phyloP scores from a whole-genome alignment of 2,113 vertebrate species.

The Myotis brandtii region DNA sequence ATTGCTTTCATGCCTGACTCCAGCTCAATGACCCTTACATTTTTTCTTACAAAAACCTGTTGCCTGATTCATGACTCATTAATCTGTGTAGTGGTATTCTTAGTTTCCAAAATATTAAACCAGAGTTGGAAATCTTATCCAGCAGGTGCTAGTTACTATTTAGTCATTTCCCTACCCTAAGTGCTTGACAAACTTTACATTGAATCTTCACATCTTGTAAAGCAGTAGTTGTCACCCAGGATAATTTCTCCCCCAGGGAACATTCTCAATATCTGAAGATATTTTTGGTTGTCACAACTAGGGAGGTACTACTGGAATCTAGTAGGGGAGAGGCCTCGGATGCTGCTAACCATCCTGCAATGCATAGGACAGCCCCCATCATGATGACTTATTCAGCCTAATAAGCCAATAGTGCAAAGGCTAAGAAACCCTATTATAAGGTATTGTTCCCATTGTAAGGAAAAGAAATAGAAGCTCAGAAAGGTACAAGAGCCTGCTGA shows the following conservation, averaged over 20 bases:
- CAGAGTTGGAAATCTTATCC: background rate
- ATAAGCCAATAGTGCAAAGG: background rate
- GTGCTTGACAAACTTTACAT: background rate
- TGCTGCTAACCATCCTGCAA: background rate
- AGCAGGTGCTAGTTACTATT: background rate
- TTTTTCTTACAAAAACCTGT: background rate
- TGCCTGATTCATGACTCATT: background rate
- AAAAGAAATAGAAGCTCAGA: background rate
- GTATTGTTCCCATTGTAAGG: background rate
- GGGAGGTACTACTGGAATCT: background rate
- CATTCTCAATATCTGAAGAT: background rate
- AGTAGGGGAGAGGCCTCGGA: background rate
- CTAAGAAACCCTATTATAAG: background rate
- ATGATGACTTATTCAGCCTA: background rate
- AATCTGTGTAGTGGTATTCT: background rate
- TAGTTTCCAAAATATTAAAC: background rate
- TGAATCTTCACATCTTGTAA: background rate
- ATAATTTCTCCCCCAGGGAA: background rate
- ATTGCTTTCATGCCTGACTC: background rate
- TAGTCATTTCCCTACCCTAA: background rate
- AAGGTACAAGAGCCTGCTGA: background rate
- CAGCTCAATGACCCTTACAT: background rate
- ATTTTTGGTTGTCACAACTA: background rate
- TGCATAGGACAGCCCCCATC: fast-evolving
- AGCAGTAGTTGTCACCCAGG: background rate